Percentiles rank a stretch among this genome's conserved stretches.
phyloP scores from a whole-genome alignment of 2,888 invertebrate genomes.

The Sphecodes monilicornis region DNA sequence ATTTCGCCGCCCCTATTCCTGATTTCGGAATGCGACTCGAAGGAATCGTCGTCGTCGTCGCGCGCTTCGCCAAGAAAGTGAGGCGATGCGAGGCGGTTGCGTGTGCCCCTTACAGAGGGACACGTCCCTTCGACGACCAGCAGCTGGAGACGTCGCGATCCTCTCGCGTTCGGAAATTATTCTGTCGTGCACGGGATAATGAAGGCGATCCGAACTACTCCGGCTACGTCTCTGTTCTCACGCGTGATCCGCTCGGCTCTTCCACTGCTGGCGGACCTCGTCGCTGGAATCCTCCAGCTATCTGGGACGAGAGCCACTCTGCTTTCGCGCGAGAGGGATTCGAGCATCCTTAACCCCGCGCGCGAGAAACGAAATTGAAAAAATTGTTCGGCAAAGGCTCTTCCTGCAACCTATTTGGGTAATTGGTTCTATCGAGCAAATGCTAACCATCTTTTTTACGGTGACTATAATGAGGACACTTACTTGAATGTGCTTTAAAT shows the following conservation, averaged over 20 bases:
- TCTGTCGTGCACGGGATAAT: constrained; percentile 56
- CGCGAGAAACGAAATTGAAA: neutral
- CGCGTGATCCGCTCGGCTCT: constrained; percentile 33
- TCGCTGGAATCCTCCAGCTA: neutral
- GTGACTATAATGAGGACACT: neutral
- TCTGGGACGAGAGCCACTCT: constrained; percentile 6
- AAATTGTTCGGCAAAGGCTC: neutral
- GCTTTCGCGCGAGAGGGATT: neutral
- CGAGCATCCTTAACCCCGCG: neutral
- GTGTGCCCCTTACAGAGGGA: neutral
- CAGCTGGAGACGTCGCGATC: constrained; percentile 39
- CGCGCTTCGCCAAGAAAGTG: neutral
- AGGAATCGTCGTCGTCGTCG: constrained; percentile 23
- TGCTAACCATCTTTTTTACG: neutral
- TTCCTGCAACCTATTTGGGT: neutral
- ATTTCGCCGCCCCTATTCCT: constrained; percentile 74
- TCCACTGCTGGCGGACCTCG: neutral
- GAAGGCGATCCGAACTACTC: constrained; percentile 29
- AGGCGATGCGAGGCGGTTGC: constrained; percentile 2
- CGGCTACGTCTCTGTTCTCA: constrained; percentile 66
- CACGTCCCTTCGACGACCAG: neutral
- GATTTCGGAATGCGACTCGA: constrained; percentile 78
- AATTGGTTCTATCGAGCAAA: neutral
- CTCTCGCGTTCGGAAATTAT: constrained; percentile 56
- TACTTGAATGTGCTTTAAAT: neutral